These are phyloP conservation scores for cattle (Bos taurus) DNA, from an alignment of 2,113 vertebrate genomes.

Conservation along the genomic window DNA sequence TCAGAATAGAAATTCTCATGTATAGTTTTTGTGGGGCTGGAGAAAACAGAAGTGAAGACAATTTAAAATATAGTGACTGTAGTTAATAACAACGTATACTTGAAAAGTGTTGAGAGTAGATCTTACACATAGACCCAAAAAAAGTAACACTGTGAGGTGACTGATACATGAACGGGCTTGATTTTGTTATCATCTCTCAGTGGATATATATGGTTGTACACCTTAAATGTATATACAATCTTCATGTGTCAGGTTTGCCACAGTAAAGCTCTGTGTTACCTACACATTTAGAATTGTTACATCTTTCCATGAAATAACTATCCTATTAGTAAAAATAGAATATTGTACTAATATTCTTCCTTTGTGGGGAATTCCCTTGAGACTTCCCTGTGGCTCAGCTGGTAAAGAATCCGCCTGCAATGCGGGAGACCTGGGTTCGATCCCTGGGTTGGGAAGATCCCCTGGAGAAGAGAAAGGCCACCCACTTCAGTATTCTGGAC, in stretches of 20 bases:
- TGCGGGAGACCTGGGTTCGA: neutral
- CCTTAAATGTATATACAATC: neutral
- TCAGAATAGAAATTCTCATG: neutral
- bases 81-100: neutral
- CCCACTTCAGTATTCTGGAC: neutral
- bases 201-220: neutral
- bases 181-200: neutral
- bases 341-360: neutral
- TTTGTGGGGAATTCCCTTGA: neutral
- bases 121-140: neutral
- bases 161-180: neutral
- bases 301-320: neutral
- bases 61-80: neutral
- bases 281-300: neutral
- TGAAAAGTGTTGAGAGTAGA: neutral
- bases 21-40: neutral
- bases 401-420: neutral
- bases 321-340: neutral
- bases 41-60: neutral
- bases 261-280: neutral
- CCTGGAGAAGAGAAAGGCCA: neutral
- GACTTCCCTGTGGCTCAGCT: neutral
- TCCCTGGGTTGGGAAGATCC: neutral
- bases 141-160: neutral
- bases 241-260: neutral